Evolutionary conservation across 2,888 invertebrate species (phyloP), one percentile per base, ranked within the genome.

Genomic region (Digitonthophagus gazella): DNA sequence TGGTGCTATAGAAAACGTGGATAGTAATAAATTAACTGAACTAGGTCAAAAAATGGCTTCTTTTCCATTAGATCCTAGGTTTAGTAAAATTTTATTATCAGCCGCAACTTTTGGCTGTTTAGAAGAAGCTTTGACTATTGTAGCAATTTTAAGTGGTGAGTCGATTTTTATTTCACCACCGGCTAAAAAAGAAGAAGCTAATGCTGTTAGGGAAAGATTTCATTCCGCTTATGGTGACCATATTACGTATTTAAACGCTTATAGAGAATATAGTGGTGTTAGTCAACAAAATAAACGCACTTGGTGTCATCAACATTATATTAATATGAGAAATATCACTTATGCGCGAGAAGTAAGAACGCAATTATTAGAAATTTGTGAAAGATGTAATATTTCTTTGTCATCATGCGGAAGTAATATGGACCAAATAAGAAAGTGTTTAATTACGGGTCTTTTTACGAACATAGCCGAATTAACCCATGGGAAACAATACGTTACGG

Each of bases 31-130:
- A 80, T 84, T 98, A 73, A 97, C 96, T 0, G 83, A 86, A 0
- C 76, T 92, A 0, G 98, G 98, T 0, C 89, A 88, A 74, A 89
- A 91, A 78, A 96, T 98, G 95, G 89, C 95, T 0, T 87, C 89
- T 11, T 97, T 97, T 81, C 98, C 98, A 0, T 85, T 98, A 54
- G 97, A 98, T 81, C 98, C 98, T 0, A 89, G 91, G 73, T 92
- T 93, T 80, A 89, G 95, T 6, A 95, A 93, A 84, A 88, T 93
- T 4, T 83, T 97, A 67, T 81, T 97, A 0, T 86, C 90, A 8
- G 93, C 97, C 0, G 87, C 90, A 11, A 89, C 91, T 70, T 91
- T 89, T 76, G 89, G 89, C 15, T 94, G 94, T 78, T 84, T 93
- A 76, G 91, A 92, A 74, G 93, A 93, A 85, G 89, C 93, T 63